A percentile compares a stretch with the other conserved stretches of the same genome.
These are phyloP conservation scores for Lithophane socia DNA, from an alignment of 2,888 invertebrate genomes.

Conservation along the genomic window DNA sequence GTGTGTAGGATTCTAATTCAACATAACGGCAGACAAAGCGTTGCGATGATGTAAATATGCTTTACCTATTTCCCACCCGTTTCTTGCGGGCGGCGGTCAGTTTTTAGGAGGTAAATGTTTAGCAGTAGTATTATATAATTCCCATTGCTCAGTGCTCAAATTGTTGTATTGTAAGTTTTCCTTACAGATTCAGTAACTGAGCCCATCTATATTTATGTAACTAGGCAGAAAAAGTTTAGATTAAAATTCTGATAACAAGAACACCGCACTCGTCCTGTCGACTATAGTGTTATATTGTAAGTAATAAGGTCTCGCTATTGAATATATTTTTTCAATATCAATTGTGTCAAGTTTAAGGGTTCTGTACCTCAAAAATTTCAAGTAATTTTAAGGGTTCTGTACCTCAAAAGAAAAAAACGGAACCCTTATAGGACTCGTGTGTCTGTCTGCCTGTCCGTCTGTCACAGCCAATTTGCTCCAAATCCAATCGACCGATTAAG, in stretches of 20 bases:
- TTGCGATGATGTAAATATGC: constrained; percentile 50
- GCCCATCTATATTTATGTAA: not conserved
- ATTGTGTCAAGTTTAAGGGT: not conserved
- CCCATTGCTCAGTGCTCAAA: not conserved
- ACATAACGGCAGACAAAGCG: constrained; percentile 22
- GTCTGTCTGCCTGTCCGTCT: no score
- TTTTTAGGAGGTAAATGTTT: constrained; percentile 13
- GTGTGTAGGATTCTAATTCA: constrained; percentile 32
- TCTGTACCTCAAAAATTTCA: no score
- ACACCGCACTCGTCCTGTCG: not conserved
- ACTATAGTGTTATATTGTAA: not conserved
- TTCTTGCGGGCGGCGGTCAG: constrained; percentile 28
- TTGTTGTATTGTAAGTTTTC: not conserved
- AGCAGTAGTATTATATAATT: not conserved
- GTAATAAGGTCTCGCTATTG: not conserved
- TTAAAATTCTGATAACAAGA: not conserved
- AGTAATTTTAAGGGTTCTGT: not conserved
- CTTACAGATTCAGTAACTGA: not conserved
- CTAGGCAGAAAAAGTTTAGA: no score
- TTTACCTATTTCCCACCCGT: constrained; percentile 11
- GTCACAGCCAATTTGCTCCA: no score
- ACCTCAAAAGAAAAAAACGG: no score
- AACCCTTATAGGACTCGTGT: no score
- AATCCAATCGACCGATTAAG: no score
- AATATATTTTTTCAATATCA: not conserved